Percentiles rank a stretch among this genome's conserved stretches.
Conservation (phyloP, 2,888 invertebrate genomes). For the Archips crataeganus region DNA sequence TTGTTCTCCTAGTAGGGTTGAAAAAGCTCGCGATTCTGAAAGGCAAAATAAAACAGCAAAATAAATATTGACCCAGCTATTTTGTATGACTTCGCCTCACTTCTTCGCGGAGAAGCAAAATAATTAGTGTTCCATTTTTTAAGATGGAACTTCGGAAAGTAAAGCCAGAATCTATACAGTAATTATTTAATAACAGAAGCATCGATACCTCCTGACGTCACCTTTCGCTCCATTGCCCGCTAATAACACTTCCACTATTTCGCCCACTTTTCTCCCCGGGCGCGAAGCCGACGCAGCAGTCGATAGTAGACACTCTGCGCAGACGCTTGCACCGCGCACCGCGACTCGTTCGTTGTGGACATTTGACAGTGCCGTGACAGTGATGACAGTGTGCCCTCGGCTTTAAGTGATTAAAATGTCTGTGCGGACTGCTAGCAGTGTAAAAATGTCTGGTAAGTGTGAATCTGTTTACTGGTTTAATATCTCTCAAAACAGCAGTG, state of each 20-base stretch:
- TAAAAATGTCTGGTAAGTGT: conserved; percentile 75
- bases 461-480: not conserved
- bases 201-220: conserved; percentile 28
- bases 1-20: no score
- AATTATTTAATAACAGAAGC: not conserved
- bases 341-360: conserved; percentile 27
- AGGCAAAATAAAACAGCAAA: no score
- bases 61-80: no score
- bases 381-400: conserved; percentile 70
- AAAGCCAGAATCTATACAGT: no score
- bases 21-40: no score
- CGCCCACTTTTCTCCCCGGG: conserved; percentile 41
- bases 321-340: conserved; percentile 56
- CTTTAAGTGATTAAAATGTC: conserved; percentile 59
- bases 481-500: not conserved
- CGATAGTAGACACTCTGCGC: conserved; percentile 55
- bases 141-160: no score
- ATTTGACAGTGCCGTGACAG: conserved; percentile 68
- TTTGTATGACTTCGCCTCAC: no score
- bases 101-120: no score
- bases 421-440: conserved; percentile 67
- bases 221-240: conserved; percentile 32
- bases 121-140: no score
- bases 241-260: conserved; percentile 38
- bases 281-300: conserved; percentile 44